Conservation (phyloP, 2,113 vertebrate genomes). For the Sphyrna mokarran region DNA sequence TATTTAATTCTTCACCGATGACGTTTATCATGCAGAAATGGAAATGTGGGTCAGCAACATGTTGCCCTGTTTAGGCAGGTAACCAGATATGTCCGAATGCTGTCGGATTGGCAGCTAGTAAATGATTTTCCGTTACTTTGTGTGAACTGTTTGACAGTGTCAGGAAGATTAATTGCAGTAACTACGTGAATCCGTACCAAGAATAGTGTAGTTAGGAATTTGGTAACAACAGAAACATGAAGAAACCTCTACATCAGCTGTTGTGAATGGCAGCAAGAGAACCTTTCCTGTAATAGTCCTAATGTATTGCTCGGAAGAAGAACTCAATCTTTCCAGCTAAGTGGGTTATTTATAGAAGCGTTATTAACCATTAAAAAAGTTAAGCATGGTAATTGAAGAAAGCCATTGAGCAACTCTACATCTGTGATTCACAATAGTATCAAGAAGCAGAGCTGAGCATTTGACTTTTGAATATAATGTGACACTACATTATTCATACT, state of each 20-base stretch:
- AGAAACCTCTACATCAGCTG: background rate
- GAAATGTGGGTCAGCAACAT: background rate
- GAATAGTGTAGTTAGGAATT: background rate
- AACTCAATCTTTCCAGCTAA: background rate
- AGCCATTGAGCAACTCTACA: background rate
- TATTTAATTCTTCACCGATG: background rate
- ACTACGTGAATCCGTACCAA: background rate
- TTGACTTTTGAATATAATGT: background rate
- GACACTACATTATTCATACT: background rate
- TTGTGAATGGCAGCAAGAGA: background rate
- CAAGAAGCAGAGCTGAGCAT: background rate
- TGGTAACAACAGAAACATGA: background rate
- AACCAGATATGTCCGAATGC: background rate
- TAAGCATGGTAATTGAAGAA: background rate
- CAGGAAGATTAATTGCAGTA: background rate
- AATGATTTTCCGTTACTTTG: conserved; percentile 2
- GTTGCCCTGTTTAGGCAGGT: background rate
- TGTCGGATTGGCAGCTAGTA: background rate
- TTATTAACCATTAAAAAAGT: background rate
- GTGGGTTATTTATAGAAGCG: background rate
- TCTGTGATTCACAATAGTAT: background rate
- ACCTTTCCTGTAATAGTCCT: background rate
- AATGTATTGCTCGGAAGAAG: background rate
- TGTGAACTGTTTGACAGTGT: background rate
- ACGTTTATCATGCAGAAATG: background rate